Evolutionary conservation across 2,113 vertebrate genomes (phyloP).

Genomic region (Dromaius novaehollandiae): DNA sequence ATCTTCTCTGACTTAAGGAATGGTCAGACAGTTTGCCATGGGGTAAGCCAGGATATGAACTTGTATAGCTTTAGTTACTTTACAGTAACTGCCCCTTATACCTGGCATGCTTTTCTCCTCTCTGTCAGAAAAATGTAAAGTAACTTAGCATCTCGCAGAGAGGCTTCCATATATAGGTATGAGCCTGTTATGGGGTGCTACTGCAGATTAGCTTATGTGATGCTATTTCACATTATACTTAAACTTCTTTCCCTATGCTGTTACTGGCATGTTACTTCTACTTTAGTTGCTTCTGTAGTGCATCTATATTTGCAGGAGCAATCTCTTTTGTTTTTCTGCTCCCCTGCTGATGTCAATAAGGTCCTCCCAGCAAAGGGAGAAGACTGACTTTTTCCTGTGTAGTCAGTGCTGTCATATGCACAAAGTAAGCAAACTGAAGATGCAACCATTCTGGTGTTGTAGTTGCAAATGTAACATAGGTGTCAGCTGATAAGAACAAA

Average conservation of each 20-base stretch:
- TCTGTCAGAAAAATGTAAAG: background rate
- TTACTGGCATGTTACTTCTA: background rate
- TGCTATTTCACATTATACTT: background rate
- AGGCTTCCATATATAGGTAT: background rate
- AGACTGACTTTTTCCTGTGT: background rate
- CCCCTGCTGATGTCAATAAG: background rate
- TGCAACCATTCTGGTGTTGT: background rate
- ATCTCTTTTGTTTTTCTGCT: background rate
- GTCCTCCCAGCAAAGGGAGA: background rate
- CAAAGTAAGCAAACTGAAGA: background rate
- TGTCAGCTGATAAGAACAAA: background rate
- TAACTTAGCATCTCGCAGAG: background rate
- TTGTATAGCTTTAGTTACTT: background rate
- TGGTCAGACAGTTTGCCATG: background rate
- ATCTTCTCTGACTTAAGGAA: background rate
- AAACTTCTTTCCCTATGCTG: background rate
- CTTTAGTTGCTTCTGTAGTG: background rate
- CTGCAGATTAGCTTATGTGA: background rate
- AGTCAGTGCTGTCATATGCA: background rate
- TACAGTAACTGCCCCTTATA: background rate
- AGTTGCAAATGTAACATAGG: background rate
- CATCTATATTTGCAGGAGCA: background rate
- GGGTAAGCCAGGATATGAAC: background rate
- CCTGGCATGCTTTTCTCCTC: background rate
- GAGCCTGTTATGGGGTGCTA: background rate